A percentile compares a stretch with the other conserved stretches of the same genome.
phyloP scores from a whole-genome alignment of 2,113 vertebrate species.

The Tupaia tana region DNA sequence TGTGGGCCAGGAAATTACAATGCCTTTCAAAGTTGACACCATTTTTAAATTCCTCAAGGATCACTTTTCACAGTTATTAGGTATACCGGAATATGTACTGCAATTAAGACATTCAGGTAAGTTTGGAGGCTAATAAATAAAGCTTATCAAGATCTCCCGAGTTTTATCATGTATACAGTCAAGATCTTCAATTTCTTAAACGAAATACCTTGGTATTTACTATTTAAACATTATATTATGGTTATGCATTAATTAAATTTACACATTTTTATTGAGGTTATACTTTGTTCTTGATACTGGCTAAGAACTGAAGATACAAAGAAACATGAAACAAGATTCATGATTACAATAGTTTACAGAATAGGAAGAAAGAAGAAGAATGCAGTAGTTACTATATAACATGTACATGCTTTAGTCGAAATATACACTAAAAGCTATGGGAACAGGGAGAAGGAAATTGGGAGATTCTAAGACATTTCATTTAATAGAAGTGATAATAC shows the following conservation, averaged over 20 bases:
- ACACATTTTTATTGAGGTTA: neutral
- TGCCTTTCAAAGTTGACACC: slow-evolving; percentile 86
- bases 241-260: neutral
- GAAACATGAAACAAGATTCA: neutral
- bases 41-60: slow-evolving; percentile 86
- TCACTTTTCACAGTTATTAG: slow-evolving; percentile 87
- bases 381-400: neutral
- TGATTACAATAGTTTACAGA: neutral
- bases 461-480: neutral
- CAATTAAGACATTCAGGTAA: slow-evolving; percentile 87
- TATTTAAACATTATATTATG: neutral
- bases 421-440: neutral
- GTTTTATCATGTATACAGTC: slow-evolving; percentile 3
- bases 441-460: neutral
- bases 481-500: neutral
- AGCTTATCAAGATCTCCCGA: neutral
- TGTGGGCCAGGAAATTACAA: slow-evolving; percentile 88
- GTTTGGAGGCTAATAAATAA: neutral
- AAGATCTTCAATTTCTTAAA: slow-evolving; percentile 39
- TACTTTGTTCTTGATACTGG: slow-evolving; percentile 26
- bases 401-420: neutral
- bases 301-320: slow-evolving; percentile 14
- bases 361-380: neutral
- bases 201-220: neutral
- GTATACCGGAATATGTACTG: slow-evolving; percentile 85